These are phyloP conservation scores for Euleptes europaea DNA, from an alignment of 2,113 vertebrate genomes.

Conservation along the genomic window DNA sequence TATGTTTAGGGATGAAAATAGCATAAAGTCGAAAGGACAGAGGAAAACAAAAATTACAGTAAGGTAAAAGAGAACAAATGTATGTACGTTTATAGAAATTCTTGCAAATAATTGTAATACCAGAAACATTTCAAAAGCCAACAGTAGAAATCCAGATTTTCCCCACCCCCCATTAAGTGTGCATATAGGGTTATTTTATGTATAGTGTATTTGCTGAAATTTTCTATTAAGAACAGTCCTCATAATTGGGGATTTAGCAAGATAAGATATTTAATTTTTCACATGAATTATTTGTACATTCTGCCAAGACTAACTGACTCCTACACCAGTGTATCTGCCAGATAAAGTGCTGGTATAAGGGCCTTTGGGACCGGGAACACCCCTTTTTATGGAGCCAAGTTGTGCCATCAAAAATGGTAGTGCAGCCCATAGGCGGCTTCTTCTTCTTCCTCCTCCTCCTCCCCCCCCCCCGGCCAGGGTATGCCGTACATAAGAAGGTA, in stretches of 20 bases:
- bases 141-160: neutral
- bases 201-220: neutral
- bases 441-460: too few relatives aligned
- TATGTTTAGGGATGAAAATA: neutral
- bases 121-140: neutral
- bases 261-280: conserved; percentile 1
- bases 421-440: too few relatives aligned
- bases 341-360: too few relatives aligned
- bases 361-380: too few relatives aligned
- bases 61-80: neutral
- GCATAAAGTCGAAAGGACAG: neutral
- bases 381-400: too few relatives aligned
- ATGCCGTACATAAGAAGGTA: too few relatives aligned
- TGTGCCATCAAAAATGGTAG: too few relatives aligned
- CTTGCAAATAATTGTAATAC: neutral
- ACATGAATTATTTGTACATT: conserved; percentile 13
- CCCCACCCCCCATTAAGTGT: neutral
- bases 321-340: too few relatives aligned
- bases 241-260: conserved; percentile 4
- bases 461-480: too few relatives aligned
- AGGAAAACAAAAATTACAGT: neutral
- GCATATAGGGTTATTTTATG: neutral
- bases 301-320: neutral
- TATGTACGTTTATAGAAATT: neutral
- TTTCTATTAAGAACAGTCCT: neutral